Evolutionary conservation across 2,797 vertebrate species (phyloP).

Genomic region (Malacoraja senta): DNA sequence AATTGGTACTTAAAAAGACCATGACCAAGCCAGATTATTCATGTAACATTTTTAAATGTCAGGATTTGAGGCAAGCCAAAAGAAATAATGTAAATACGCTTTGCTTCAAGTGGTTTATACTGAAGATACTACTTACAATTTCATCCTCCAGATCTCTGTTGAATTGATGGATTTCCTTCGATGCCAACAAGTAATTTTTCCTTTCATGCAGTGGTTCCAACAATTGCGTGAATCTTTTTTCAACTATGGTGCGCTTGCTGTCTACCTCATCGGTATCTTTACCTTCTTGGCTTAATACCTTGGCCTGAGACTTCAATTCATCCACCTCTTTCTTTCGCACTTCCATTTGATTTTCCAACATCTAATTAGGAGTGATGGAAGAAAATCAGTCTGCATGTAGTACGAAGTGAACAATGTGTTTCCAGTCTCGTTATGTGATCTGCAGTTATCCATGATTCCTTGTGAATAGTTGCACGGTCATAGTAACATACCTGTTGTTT

Average conservation of each 20-base stretch:
- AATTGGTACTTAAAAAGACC: background rate
- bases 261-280: constrained; percentile 86
- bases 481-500: constrained; percentile 81
- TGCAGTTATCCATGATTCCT: background rate
- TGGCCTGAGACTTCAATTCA: constrained; percentile 77
- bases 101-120: background rate
- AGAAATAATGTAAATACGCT: background rate
- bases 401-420: background rate
- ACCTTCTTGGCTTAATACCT: constrained; percentile 79
- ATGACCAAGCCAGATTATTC: background rate
- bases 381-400: background rate
- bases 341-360: constrained; percentile 90
- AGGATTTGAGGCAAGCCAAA: background rate
- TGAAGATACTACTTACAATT: constrained; percentile 68
- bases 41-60: background rate
- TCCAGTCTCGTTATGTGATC: background rate
- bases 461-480: background rate
- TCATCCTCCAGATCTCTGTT: constrained; percentile 88
- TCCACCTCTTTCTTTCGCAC: constrained; percentile 86
- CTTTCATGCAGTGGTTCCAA: constrained; percentile 72
- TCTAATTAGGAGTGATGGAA: constrained; percentile 55
- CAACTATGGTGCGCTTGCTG: constrained; percentile 71
- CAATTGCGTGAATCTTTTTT: constrained; percentile 73
- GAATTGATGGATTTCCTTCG: constrained; percentile 89
- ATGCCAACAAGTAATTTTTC: constrained; percentile 77